These are phyloP conservation scores for Echinarachnius parma DNA, from an alignment of 53 echinoderm and acorn worm species.

Conservation along the genomic window DNA sequence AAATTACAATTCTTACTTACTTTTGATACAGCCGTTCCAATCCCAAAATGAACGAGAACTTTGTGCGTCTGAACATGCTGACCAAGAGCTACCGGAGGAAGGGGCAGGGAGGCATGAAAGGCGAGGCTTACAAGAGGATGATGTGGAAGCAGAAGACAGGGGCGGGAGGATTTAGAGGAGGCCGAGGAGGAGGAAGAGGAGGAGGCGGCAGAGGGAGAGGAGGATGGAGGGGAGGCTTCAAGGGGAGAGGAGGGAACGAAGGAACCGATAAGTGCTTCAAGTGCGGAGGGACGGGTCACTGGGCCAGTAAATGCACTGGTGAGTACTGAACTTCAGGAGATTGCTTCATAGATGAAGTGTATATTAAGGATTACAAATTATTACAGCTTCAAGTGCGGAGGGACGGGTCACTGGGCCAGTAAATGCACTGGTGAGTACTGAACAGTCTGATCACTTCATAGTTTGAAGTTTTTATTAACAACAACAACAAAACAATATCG, in stretches of 20 bases:
- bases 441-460: too few species aligned
- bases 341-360: too few species aligned
- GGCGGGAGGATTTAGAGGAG: not conserved
- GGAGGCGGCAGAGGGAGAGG: slow-evolving; percentile 42
- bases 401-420: slow-evolving; percentile 89
- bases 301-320: slow-evolving; percentile 76
- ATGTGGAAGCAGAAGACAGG: slow-evolving; percentile 85
- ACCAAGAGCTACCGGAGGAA: slow-evolving; percentile 73
- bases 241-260: too few species aligned
- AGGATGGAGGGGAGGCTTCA: slow-evolving; percentile 36
- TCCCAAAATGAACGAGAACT: slow-evolving; percentile 88
- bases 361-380: too few species aligned
- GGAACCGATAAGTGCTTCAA: slow-evolving; percentile 86
- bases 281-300: slow-evolving; percentile 92
- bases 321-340: too few species aligned
- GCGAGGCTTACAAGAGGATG: slow-evolving; percentile 84
- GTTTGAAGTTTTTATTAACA: too few species aligned
- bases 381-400: slow-evolving; percentile 99
- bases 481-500: too few species aligned
- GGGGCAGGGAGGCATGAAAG: slow-evolving; percentile 63
- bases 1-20: too few species aligned
- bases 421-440: slow-evolving; percentile 56
- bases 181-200: slow-evolving; percentile 45
- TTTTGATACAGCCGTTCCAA: slow-evolving; percentile 32
- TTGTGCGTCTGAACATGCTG: slow-evolving; percentile 89